Evolutionary conservation across 2,888 invertebrate genomes (phyloP).

Genomic region (Oconnorella tubifera): DNA sequence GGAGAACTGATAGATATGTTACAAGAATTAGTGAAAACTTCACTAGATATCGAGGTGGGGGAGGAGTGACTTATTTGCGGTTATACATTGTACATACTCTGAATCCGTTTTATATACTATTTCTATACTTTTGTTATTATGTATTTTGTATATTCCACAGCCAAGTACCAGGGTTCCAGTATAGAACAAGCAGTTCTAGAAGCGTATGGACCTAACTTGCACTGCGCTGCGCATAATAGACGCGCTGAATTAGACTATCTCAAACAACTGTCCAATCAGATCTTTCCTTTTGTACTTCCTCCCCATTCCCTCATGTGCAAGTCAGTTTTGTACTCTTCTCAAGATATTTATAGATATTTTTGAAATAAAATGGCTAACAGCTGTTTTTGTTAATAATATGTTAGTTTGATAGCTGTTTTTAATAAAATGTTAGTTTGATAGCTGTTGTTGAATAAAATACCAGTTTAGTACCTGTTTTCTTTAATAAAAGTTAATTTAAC

Average conservation of each 20-base stretch:
- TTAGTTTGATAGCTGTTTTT: constrained; percentile 5
- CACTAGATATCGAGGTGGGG: too few species aligned
- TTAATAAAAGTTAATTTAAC: too few species aligned
- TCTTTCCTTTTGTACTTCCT: constrained; percentile 55
- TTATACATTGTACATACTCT: not conserved
- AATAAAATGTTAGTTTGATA: not conserved
- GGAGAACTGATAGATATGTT: too few species aligned
- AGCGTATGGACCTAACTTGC: constrained; percentile 50
- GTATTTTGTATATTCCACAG: not conserved
- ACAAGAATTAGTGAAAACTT: too few species aligned
- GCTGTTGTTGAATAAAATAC: too few species aligned
- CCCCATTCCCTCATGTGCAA: constrained; percentile 53
- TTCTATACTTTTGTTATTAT: not conserved
- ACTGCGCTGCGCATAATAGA: constrained; percentile 52
- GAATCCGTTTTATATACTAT: too few species aligned
- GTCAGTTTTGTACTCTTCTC: constrained; percentile 37
- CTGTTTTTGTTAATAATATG: not conserved
- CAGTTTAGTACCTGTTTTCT: too few species aligned
- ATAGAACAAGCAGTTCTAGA: constrained; percentile 51
- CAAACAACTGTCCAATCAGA: constrained; percentile 45
- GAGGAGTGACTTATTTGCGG: too few species aligned
- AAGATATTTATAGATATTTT: not conserved
- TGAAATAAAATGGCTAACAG: not conserved
- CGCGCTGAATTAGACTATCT: constrained; percentile 55
- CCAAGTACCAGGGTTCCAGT: too few species aligned